A percentile compares a stretch with the other conserved stretches of the same genome.
Evolutionary conservation across 1,140 invertebrate species (phyloP).

Genomic region (Apis florea): DNA sequence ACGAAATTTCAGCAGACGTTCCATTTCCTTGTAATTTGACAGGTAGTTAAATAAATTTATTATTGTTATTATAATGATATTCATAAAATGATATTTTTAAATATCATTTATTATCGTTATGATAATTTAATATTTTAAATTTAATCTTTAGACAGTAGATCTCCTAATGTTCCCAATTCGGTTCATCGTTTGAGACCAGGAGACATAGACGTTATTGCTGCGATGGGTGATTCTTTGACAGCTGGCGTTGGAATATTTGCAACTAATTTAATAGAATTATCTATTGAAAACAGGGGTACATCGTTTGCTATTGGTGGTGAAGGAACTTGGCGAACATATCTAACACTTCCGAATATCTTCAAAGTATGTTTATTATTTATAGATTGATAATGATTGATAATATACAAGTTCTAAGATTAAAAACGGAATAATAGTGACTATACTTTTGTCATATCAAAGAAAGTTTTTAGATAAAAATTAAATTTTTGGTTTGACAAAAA

Average conservation of each 20-base stretch:
- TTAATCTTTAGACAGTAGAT: conserved; percentile 62
- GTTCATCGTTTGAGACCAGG: conserved; percentile 83
- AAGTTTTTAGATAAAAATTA: no score
- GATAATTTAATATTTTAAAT: no score
- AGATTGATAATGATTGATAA: no score
- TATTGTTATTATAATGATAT: no score
- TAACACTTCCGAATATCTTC: conserved; percentile 79
- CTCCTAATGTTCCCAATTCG: conserved; percentile 74
- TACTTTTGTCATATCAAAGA: no score
- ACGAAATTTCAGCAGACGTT: conserved; percentile 37
- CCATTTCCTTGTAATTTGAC: conserved; percentile 75
- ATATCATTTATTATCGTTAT: neutral
- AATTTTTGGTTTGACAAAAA: no score
- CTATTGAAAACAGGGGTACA: conserved; percentile 80
- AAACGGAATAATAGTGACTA: no score
- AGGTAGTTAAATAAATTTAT: conserved; percentile 52
- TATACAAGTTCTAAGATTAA: no score
- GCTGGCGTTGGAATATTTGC: conserved; percentile 83
- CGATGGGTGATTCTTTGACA: conserved; percentile 86
- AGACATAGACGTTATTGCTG: conserved; percentile 86
- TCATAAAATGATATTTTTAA: rapidly evolving
- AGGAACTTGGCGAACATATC: conserved; percentile 81
- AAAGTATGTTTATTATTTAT: conserved; percentile 61
- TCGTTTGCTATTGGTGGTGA: conserved; percentile 81
- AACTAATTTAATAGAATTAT: conserved; percentile 75